Base-by-base conservation (phyloP, 2,888 invertebrate species). In the Drosophila meridionalis region DNA sequence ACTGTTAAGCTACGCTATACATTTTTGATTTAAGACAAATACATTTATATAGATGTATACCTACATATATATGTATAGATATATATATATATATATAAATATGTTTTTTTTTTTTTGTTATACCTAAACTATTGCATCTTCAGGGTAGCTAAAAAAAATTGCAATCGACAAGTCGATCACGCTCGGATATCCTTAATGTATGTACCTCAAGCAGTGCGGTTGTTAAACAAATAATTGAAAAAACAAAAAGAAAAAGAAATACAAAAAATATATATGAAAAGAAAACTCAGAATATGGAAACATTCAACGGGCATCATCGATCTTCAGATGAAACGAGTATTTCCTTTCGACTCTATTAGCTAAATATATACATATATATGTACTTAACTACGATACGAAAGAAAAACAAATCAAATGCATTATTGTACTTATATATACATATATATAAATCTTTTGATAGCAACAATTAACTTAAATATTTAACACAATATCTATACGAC, bases 181-280 rank as follows among this genome's bases (percentile, higher is more conserved):
- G 73, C 76, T 73, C 83, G 58, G 26, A 81, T 77, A 82, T 87
- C 89, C 89, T 87, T 82, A 85, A 89, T 78, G 68, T 63, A 69
- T 85, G 87, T 87, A 87, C 87, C 87, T 87, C 87, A 89, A 87
- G 85, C 85, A 81, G 77, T 76, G 87, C 83, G 87, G 89, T 87
- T 87, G 87, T 87, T 85, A 81, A 73, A 73, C n/a, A 73, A 57
- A 61, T 53, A 52, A 48, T 34, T 34, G 20, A 40, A 64, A 57
- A 11, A 47, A 75, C 40, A 47, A 4, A 38, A 26, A 20, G 20
- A 38, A n/a, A 48, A 36, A 32, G 2, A 9, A 20, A 62, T 12
- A 14, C 20, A 20, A 20, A 20, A 20, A 20, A 20, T 40, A 6
- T 14, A n/a, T 12, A 14, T 28, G 26, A 50, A 50, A n/a, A 28